Evolutionary conservation across 1,140 invertebrate species (phyloP), one percentile per base, ranked within the genome.

Genomic region (Leptonema lineaticorne): DNA sequence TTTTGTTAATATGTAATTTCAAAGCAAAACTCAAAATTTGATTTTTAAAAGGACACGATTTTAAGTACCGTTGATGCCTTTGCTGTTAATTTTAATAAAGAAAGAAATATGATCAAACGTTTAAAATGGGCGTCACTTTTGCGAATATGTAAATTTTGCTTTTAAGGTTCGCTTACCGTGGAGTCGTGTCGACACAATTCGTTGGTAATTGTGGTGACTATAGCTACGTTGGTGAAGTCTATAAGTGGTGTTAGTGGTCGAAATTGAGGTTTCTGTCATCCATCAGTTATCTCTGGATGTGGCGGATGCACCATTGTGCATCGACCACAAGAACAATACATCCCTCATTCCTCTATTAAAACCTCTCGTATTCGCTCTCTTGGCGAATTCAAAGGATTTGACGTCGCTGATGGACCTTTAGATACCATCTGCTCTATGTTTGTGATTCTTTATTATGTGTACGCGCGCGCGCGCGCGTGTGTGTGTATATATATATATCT

Each of bases 311-410:
- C 75, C 76, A 80, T 79, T 79, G 79, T 81, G 78, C 79, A 80
- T 76, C 78, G 78, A 76, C 75, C 74, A 72, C 69, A 72, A 74
- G 76, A 77, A 79, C 77, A 78, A 78, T 78, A 76, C 76, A 71
- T 68, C 71, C 75, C 76, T 76, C 75, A 78, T 77, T 77, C 76
- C 78, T 79, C 76, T 77, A 75, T 74, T 76, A 78, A 80, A 48
- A 50, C 62, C 62, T 81, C 78, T 79, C 78, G 80, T 79, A 78
- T 78, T 77, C 75, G 73, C 79, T 79, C 79, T 80, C 79, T 79
- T 76, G 76, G 20, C 46, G 76, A 77, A 79, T 78, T 79, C 79
- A 79, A 81, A 78, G 79, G 79, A 77, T 79, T 78, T 26, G 50
- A 75, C 74, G 27, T 57, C 58, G 45, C 14, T 60, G 73, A 68